Evolutionary conservation across 2,888 invertebrate species (phyloP).

Genomic region (Anoplius nigerrimus): DNA sequence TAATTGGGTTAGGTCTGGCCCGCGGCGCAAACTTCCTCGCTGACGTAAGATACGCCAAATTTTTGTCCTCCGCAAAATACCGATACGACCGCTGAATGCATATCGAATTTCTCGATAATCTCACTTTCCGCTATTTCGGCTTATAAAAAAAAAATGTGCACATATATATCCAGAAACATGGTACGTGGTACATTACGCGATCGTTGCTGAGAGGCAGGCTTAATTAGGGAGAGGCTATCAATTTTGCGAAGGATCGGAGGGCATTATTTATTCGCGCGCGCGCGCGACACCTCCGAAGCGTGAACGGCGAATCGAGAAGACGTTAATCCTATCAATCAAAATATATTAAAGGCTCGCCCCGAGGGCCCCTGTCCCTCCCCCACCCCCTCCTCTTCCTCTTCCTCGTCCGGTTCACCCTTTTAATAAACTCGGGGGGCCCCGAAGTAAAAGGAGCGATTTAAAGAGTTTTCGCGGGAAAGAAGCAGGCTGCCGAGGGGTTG

Average conservation of each 20-base stretch:
- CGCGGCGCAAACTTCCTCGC: not conserved
- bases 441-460: constrained; percentile 54
- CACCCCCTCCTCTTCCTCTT: constrained; percentile 12
- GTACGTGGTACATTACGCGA: not conserved
- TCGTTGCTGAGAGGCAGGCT: not conserved
- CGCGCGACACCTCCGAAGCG: not conserved
- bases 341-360: constrained; percentile 62
- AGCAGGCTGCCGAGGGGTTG: constrained; percentile 51
- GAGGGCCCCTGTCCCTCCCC: constrained; percentile 25
- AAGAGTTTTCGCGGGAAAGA: constrained; percentile 66
- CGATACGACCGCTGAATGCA: too few species aligned
- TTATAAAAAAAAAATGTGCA: not conserved
- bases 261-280: constrained; percentile 6
- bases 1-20: constrained; percentile 25
- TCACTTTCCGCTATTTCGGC: not conserved
- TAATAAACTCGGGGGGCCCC: constrained; percentile 65
- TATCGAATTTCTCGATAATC: not conserved
- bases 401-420: constrained; percentile 62
- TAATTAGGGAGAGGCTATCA: not conserved
- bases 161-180: too few species aligned
- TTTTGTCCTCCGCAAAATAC: too few species aligned
- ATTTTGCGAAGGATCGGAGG: too few species aligned
- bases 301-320: constrained; percentile 28
- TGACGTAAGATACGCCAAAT: not conserved
- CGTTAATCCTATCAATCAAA: constrained; percentile 70